Evolutionary conservation across 2,888 invertebrate species (phyloP).

Genomic region (Hirtodrosophila trivittata): DNA sequence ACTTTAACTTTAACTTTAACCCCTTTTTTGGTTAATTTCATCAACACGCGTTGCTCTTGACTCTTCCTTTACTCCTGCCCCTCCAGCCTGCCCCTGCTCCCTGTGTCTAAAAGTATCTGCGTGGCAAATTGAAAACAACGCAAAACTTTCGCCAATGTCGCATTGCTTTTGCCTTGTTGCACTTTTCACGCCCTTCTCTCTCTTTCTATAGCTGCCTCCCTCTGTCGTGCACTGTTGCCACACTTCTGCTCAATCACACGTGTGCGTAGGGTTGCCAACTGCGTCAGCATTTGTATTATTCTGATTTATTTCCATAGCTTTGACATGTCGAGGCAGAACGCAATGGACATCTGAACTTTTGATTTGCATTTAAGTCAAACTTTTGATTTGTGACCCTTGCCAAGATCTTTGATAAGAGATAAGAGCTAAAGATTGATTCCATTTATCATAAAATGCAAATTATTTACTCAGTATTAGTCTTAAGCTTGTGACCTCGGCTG

Average conservation of each 20-base stretch:
- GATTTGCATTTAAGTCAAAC: slow-evolving; percentile 16
- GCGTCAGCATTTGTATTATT: slow-evolving; percentile 52
- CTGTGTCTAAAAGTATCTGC: neutral
- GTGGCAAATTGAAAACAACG: slow-evolving; percentile 66
- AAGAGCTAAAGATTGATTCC: too few relatives aligned
- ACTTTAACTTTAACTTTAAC: too few relatives aligned
- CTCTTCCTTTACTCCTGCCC: slow-evolving; percentile 10
- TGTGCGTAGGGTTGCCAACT: slow-evolving; percentile 51
- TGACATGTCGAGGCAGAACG: slow-evolving; percentile 21
- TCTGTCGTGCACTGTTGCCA: slow-evolving; percentile 33
- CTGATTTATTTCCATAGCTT: slow-evolving; percentile 20
- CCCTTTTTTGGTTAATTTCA: slow-evolving; percentile 73
- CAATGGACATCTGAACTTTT: slow-evolving; percentile 1
- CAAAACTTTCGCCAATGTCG: slow-evolving; percentile 71
- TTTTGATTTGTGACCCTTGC: slow-evolving; percentile 28
- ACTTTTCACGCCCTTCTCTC: slow-evolving; percentile 46
- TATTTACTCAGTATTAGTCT: too few relatives aligned
- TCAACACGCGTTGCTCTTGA: slow-evolving; percentile 73
- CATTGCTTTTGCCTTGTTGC: slow-evolving; percentile 48
- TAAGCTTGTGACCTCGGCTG: too few relatives aligned
- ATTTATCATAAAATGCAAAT: too few relatives aligned
- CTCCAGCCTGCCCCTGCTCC: neutral
- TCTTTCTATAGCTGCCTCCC: neutral
- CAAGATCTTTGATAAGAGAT: neutral
- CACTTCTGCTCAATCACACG: slow-evolving; percentile 16